Evolutionary conservation across 1,140 invertebrate genomes (phyloP).

Genomic region (Cydia splendana): DNA sequence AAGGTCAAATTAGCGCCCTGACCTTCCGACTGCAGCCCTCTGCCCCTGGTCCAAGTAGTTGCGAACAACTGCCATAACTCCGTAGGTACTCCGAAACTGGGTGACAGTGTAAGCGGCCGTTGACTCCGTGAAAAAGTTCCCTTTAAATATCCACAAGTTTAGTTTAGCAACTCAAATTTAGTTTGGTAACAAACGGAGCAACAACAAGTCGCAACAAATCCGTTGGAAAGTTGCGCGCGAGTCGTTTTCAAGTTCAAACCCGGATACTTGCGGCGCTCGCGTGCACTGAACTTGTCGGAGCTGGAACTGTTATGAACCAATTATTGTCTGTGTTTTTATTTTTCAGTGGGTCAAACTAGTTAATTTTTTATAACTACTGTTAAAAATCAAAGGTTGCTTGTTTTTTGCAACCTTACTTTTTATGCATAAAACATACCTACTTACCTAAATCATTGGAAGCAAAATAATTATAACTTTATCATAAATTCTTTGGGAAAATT

Average conservation of each 20-base stretch:
- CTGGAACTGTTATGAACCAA: conserved; percentile 28
- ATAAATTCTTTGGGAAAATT: not conserved
- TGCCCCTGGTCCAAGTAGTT: conserved; percentile 69
- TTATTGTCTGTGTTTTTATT: conserved; percentile 7
- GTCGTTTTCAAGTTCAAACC: conserved; percentile 75
- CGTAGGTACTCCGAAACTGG: conserved; percentile 76
- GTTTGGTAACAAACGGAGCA: conserved; percentile 77
- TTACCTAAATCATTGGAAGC: no score
- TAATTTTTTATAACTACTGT: not conserved
- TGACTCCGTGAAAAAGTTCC: conserved; percentile 79
- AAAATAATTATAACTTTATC: no score
- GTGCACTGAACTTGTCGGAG: conserved; percentile 16
- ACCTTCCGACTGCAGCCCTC: conserved; percentile 73
- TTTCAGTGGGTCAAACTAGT: conserved; percentile 13
- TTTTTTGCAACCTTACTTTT: not conserved
- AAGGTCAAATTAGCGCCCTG: conserved; percentile 78
- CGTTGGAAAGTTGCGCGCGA: conserved; percentile 74
- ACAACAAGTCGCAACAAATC: conserved; percentile 78
- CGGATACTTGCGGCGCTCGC: conserved; percentile 31
- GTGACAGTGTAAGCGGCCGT: conserved; percentile 76
- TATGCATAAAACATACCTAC: no score
- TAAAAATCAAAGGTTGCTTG: not conserved
- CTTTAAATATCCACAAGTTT: conserved; percentile 79
- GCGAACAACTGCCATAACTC: conserved; percentile 79
- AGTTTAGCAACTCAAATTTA: conserved; percentile 80